Evolutionary conservation across 2,888 invertebrate genomes (phyloP).

Genomic region (Ectropis crepuscularia): DNA sequence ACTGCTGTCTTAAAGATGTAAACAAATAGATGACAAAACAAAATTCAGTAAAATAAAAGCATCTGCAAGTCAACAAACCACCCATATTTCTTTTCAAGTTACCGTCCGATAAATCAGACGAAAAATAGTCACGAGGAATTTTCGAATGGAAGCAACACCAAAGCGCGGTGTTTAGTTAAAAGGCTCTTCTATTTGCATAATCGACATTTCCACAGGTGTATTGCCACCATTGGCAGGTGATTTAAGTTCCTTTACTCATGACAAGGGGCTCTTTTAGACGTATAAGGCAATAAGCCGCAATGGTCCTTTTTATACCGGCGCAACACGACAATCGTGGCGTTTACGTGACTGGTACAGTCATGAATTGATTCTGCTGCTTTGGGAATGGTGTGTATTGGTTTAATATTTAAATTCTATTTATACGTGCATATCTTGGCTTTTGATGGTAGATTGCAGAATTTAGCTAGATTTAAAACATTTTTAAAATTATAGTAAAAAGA

Average conservation of each 20-base stretch:
- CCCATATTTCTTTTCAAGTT: conserved; percentile 6
- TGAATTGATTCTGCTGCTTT: conserved; percentile 35
- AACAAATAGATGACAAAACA: too few species aligned
- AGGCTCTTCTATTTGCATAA: conserved; percentile 77
- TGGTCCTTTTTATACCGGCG: conserved; percentile 70
- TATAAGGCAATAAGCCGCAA: conserved; percentile 74
- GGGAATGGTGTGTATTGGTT: conserved; percentile 10
- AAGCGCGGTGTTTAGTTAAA: conserved; percentile 73
- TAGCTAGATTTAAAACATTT: too few species aligned
- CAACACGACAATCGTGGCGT: conserved; percentile 53
- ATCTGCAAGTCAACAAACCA: too few species aligned
- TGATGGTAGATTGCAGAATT: background rate
- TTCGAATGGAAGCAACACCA: conserved; percentile 60
- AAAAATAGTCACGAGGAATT: conserved; percentile 49
- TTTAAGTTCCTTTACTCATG: conserved; percentile 72
- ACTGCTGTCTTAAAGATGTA: too few species aligned
- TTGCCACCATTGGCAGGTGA: conserved; percentile 71
- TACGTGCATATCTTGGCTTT: background rate
- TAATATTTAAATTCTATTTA: background rate
- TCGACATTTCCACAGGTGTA: conserved; percentile 82
- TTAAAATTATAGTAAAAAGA: too few species aligned
- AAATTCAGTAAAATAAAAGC: too few species aligned
- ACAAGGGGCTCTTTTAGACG: conserved; percentile 69
- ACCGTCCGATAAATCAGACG: conserved; percentile 20
- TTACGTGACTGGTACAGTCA: conserved; percentile 39